phyloP scores from a whole-genome alignment of 2,888 invertebrate genomes.

The Oxycera nigricornis region DNA sequence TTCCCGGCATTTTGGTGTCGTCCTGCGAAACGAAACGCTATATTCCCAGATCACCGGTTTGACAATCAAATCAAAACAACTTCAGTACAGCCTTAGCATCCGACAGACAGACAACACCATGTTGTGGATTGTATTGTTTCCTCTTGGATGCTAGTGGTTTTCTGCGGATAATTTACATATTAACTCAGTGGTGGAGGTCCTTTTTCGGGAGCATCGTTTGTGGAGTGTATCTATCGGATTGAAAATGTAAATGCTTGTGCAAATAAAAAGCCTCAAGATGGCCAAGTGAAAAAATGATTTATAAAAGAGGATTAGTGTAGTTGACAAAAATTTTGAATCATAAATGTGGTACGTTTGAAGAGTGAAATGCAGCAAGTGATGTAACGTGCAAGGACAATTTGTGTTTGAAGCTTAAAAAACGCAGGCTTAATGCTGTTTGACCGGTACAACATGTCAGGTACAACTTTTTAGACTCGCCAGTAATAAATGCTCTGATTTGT shows the following conservation, averaged over 20 bases:
- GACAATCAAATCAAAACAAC: slow-evolving; percentile 56
- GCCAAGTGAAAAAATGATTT: not conserved
- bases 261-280: not conserved
- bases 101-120: slow-evolving; percentile 59
- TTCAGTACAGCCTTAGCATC: slow-evolving; percentile 60
- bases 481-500: too few relatives aligned
- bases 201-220: not conserved
- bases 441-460: slow-evolving; percentile 60
- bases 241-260: not conserved
- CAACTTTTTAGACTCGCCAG: too few relatives aligned
- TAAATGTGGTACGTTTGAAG: not conserved
- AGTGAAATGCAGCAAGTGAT: not conserved
- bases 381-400: slow-evolving; percentile 36
- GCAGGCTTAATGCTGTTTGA: slow-evolving; percentile 57
- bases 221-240: not conserved
- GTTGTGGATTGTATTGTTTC: slow-evolving; percentile 26
- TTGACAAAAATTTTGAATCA: not conserved
- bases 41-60: slow-evolving; percentile 45
- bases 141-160: slow-evolving; percentile 5
- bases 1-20: slow-evolving; percentile 4
- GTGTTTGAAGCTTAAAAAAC: not conserved
- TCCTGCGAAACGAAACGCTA: slow-evolving; percentile 3
- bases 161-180: not conserved
- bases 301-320: not conserved
- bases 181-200: not conserved